phyloP scores from a whole-genome alignment of 1,140 invertebrate genomes.

The Leptoteleia sp. region DNA sequence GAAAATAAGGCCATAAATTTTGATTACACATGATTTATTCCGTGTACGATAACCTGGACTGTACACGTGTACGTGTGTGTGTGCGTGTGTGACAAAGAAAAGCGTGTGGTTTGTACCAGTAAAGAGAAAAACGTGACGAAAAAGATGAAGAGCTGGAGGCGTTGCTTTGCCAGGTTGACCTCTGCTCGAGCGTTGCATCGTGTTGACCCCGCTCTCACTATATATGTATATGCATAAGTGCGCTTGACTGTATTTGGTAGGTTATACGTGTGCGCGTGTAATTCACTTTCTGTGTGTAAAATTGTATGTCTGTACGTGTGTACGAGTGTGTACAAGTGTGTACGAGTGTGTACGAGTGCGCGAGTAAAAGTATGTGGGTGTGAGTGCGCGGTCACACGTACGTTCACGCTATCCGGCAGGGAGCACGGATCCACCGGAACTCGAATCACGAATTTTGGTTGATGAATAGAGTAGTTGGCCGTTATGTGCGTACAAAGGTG shows the following conservation, averaged over 20 bases:
- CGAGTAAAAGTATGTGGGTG: no score
- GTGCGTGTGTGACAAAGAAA: slow-evolving; percentile 17
- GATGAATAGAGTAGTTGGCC: slow-evolving; percentile 22
- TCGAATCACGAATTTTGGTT: slow-evolving; percentile 21
- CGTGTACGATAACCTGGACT: slow-evolving; percentile 5
- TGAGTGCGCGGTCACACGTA: no score
- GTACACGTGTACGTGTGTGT: no score
- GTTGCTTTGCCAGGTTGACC: slow-evolving; percentile 17
- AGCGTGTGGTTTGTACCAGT: slow-evolving; percentile 14
- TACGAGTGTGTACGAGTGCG: no score
- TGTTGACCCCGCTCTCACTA: slow-evolving; percentile 29
- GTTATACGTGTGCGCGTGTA: no score
- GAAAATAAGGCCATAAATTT: slow-evolving; percentile 44
- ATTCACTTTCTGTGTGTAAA: no score
- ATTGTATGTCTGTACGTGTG: no score
- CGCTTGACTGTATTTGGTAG: no score
- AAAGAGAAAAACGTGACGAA: slow-evolving; percentile 17
- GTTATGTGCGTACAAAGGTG: slow-evolving; percentile 31
- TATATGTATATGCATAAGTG: no score
- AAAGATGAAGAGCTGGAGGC: slow-evolving; percentile 28
- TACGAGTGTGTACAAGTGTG: no score
- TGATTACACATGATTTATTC: slow-evolving; percentile 48
- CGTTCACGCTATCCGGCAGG: background rate
- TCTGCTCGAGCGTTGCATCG: slow-evolving; percentile 14
- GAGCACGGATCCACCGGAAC: slow-evolving; percentile 1